Percentiles rank a stretch among this genome's conserved stretches.
Conservation (phyloP, 2,888 invertebrate genomes). For the Synanthedon formicaeformis region DNA sequence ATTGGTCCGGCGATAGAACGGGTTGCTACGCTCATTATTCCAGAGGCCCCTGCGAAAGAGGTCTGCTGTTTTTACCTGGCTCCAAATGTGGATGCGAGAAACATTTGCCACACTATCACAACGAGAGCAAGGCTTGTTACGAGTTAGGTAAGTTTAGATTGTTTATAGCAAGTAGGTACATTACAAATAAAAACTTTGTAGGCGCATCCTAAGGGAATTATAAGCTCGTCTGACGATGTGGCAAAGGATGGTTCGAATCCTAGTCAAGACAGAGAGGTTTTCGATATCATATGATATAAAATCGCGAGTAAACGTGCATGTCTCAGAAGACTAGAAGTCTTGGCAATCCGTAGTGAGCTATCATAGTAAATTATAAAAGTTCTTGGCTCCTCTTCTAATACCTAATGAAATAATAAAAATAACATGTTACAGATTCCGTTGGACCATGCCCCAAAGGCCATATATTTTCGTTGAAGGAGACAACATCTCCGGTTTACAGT, state of each 20-base stretch:
- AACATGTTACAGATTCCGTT: conserved; percentile 69
- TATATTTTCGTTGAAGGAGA: conserved; percentile 70
- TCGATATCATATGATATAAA: too few species aligned
- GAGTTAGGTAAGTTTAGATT: conserved; percentile 73
- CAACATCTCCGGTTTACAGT: conserved; percentile 38
- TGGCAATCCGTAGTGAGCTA: too few species aligned
- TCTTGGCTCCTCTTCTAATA: too few species aligned
- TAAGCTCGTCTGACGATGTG: too few species aligned
- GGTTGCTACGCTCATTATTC: conserved; percentile 86
- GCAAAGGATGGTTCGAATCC: too few species aligned
- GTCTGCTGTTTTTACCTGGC: conserved; percentile 79
- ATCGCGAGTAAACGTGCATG: too few species aligned
- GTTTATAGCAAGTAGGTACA: neutral
- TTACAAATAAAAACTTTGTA: too few species aligned
- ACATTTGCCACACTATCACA: conserved; percentile 80
- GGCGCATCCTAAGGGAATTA: too few species aligned
- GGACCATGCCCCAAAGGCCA: conserved; percentile 84
- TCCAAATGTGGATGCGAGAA: conserved; percentile 76
- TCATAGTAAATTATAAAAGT: too few species aligned
- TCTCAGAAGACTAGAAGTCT: too few species aligned
- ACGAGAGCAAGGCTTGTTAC: conserved; percentile 76
- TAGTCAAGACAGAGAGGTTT: too few species aligned
- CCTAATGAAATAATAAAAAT: neutral
- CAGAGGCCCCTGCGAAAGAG: conserved; percentile 81
- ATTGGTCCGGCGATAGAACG: conserved; percentile 68